Conservation (phyloP, 2,888 invertebrate species). For the Lochmaea capreae region DNA sequence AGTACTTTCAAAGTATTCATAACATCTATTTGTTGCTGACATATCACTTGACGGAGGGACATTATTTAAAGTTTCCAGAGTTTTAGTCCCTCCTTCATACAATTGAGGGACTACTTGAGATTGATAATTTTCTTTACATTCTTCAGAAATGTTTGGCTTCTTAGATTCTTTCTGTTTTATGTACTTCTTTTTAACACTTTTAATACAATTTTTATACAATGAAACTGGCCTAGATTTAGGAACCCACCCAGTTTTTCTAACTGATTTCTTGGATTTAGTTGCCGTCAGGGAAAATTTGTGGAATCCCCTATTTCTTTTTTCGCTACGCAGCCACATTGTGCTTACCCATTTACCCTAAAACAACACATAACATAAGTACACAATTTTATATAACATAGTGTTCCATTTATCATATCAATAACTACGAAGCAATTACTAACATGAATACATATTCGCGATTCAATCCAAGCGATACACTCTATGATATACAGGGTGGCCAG, state of each 20-base stretch:
- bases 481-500: too few relatives aligned
- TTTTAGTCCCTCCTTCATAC: slow-evolving; percentile 48
- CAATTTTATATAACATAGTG: too few relatives aligned
- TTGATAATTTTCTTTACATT: slow-evolving; percentile 62
- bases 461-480: too few relatives aligned
- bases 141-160: slow-evolving; percentile 52
- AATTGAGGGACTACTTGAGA: slow-evolving; percentile 63
- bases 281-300: slow-evolving; percentile 58
- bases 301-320: slow-evolving; percentile 72
- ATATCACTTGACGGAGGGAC: slow-evolving; percentile 38
- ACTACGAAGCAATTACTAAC: too few relatives aligned
- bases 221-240: slow-evolving; percentile 52
- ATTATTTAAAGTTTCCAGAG: slow-evolving; percentile 43
- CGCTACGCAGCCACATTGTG: slow-evolving; percentile 76
- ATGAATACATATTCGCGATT: too few relatives aligned
- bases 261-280: slow-evolving; percentile 51
- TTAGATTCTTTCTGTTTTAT: slow-evolving; percentile 32
- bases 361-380: neutral
- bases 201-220: slow-evolving; percentile 50
- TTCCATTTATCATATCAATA: too few relatives aligned
- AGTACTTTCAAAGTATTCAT: slow-evolving; percentile 48
- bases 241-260: slow-evolving; percentile 55
- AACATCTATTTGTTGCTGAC: slow-evolving; percentile 49
- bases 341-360: slow-evolving; percentile 53
- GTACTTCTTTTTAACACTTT: slow-evolving; percentile 47